Conservation (phyloP, 2,888 invertebrate species). For the Cephus pulcher region DNA sequence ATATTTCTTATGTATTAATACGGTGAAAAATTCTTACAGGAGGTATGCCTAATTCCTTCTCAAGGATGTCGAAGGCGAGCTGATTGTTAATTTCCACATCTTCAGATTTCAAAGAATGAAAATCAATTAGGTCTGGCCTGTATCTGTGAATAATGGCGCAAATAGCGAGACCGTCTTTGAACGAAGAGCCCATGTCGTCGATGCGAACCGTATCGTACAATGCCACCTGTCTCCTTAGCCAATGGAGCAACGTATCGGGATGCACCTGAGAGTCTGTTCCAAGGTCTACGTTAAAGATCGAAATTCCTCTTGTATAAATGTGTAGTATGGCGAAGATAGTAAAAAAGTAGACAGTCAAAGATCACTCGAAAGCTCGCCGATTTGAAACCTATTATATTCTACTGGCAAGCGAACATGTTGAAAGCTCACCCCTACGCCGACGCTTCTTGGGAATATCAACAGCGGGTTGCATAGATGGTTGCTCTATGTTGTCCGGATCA, state of each 20-base stretch:
- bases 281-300: slow-evolving; percentile 19
- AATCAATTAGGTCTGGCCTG: slow-evolving; percentile 90
- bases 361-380: background rate
- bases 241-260: slow-evolving; percentile 80
- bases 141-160: slow-evolving; percentile 86
- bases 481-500: slow-evolving; percentile 73
- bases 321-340: slow-evolving; percentile 4
- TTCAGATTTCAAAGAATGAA: slow-evolving; percentile 74
- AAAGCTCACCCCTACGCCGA: slow-evolving; percentile 70
- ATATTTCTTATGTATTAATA: background rate
- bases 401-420: background rate
- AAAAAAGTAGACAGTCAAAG: slow-evolving; percentile 3
- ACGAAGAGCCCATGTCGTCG: slow-evolving; percentile 77
- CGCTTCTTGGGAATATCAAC: slow-evolving; percentile 76
- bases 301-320: slow-evolving; percentile 9
- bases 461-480: slow-evolving; percentile 64
- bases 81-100: slow-evolving; percentile 80
- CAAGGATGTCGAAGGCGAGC: slow-evolving; percentile 86
- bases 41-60: slow-evolving; percentile 82
- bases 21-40: slow-evolving; percentile 64
- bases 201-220: slow-evolving; percentile 73
- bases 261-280: slow-evolving; percentile 75
- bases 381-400: background rate
- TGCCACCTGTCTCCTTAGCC: slow-evolving; percentile 81
- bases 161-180: slow-evolving; percentile 76